These are phyloP conservation scores for Colletes latitarsis DNA, from an alignment of 1,140 invertebrate species.

Conservation along the genomic window DNA sequence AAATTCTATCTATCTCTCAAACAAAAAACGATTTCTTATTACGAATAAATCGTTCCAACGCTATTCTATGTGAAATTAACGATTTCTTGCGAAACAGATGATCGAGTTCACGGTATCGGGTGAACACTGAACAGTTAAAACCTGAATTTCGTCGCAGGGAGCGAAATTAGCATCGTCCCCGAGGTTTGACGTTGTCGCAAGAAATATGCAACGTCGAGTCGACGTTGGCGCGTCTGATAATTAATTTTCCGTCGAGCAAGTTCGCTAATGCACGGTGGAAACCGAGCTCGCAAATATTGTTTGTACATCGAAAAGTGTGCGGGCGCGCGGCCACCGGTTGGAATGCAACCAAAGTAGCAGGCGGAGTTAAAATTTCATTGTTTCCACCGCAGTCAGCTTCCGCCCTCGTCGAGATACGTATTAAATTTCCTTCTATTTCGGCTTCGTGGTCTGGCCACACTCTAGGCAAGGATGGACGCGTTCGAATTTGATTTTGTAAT, in stretches of 20 bases:
- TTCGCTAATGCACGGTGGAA: constrained; percentile 7
- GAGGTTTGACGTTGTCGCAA: not conserved
- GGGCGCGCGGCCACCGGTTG: not conserved
- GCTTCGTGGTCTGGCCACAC: not conserved
- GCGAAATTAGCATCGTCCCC: not conserved
- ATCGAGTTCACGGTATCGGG: not conserved
- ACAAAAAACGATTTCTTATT: no score
- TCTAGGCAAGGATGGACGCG: no score
- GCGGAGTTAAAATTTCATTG: constrained; percentile 35
- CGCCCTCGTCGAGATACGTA: not conserved
- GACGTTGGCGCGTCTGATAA: constrained; percentile 4
- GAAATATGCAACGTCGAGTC: not conserved
- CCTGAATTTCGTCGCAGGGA: not conserved
- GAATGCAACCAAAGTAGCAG: constrained; percentile 7
- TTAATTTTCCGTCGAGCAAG: constrained; percentile 4
- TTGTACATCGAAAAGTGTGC: not conserved
- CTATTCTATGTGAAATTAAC: not conserved
- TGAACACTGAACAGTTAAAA: not conserved
- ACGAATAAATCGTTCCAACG: no score
- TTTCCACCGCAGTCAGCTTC: not conserved
- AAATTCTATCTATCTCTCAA: no score
- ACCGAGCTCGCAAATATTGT: not conserved
- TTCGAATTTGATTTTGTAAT: no score
- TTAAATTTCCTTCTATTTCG: constrained; percentile 34
- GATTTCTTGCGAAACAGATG: not conserved